phyloP scores from a whole-genome alignment of 2,113 vertebrate species.

The Planiliza haematocheilus region DNA sequence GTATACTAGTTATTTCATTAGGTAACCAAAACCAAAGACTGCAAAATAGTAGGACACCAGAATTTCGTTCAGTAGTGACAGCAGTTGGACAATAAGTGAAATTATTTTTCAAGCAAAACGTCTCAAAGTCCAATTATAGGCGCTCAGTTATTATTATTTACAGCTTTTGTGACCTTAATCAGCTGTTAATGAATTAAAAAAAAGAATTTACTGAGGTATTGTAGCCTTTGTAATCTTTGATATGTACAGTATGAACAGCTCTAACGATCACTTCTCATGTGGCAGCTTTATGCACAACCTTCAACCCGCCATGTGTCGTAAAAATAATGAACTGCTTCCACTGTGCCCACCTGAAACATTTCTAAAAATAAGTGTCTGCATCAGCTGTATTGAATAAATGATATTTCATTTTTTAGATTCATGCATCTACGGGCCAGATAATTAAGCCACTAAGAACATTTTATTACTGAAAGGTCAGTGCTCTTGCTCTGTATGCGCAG shows the following conservation, averaged over 20 bases:
- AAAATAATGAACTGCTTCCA: constrained; percentile 32
- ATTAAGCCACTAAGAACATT: constrained; percentile 59
- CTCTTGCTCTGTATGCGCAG: constrained; percentile 21
- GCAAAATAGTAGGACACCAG: too few species aligned
- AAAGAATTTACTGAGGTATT: too few species aligned
- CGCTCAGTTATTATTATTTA: neutral
- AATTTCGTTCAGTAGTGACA: too few species aligned
- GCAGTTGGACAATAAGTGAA: too few species aligned
- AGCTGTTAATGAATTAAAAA: too few species aligned
- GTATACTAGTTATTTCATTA: too few species aligned
- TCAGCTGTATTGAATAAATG: constrained; percentile 39
- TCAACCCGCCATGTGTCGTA: neutral
- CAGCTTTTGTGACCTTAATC: too few species aligned
- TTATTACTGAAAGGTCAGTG: constrained; percentile 52
- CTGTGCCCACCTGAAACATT: neutral
- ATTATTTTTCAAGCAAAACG: too few species aligned
- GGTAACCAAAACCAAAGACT: too few species aligned
- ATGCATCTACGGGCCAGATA: constrained; percentile 48
- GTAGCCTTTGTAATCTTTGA: too few species aligned
- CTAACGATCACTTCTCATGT: neutral
- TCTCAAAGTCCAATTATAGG: neutral
- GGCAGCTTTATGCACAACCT: neutral
- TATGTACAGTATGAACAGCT: neutral
- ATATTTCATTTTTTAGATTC: constrained; percentile 43
- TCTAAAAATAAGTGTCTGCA: constrained; percentile 29